phyloP scores from a whole-genome alignment of 1,140 invertebrate genomes.

The Teleopsis dalmanni region DNA sequence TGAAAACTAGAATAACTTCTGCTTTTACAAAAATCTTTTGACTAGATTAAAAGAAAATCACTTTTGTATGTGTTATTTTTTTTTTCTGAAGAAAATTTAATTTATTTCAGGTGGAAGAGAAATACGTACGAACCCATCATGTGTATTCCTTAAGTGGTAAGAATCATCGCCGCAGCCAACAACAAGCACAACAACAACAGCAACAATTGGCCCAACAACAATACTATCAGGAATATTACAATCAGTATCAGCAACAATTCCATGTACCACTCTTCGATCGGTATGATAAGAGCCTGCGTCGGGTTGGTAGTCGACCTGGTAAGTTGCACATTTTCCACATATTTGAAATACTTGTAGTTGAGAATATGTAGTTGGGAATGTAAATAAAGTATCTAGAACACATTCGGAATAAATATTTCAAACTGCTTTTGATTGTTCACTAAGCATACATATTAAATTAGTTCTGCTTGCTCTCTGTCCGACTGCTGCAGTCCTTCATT shows the following conservation, averaged over 20 bases:
- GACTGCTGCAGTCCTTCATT: no score
- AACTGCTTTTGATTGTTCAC: not conserved
- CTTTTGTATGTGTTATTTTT: not conserved
- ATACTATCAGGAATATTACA: constrained; percentile 30
- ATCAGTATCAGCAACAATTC: constrained; percentile 33
- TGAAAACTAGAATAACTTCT: no score
- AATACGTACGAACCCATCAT: constrained; percentile 39
- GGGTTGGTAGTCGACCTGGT: constrained; percentile 27
- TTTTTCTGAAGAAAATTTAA: not conserved
- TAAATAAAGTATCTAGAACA: not conserved
- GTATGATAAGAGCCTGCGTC: constrained; percentile 39
- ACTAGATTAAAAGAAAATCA: no score
- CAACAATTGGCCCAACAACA: constrained; percentile 28
- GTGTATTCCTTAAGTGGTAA: constrained; percentile 36
- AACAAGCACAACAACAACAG: constrained; percentile 31
- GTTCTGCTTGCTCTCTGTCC: no score
- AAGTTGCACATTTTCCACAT: constrained; percentile 6
- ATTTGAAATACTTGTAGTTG: no score
- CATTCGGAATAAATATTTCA: not conserved
- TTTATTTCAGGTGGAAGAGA: constrained; percentile 36
- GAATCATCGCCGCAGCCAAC: constrained; percentile 29
- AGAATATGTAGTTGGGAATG: not conserved
- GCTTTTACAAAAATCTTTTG: no score
- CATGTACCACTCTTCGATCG: constrained; percentile 38
- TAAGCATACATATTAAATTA: no score